Evolutionary conservation across 2,797 vertebrate genomes (phyloP).

Genomic region (Oreochromis grahami): DNA sequence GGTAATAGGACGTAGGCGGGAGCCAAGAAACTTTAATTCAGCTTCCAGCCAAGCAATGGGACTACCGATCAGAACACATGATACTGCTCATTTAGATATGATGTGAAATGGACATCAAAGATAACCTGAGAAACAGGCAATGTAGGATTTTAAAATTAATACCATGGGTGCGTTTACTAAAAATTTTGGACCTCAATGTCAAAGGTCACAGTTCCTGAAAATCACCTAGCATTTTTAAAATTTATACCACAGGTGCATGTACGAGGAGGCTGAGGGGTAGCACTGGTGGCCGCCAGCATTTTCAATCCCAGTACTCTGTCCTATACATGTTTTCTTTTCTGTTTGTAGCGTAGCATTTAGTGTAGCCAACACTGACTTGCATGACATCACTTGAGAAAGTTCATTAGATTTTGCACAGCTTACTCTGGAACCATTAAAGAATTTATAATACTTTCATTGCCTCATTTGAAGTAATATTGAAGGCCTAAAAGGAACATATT

Average conservation of each 20-base stretch:
- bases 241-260: not conserved
- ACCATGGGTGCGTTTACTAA: not conserved
- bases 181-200: not conserved
- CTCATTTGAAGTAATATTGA: not conserved
- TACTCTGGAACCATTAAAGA: not conserved
- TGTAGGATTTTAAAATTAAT: not conserved
- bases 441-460: not conserved
- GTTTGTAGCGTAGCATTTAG: not conserved
- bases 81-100: not conserved
- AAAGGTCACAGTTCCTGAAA: not conserved
- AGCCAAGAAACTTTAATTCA: not conserved
- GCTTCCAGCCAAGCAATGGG: not conserved
- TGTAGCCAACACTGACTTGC: not conserved
- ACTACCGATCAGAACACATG: not conserved
- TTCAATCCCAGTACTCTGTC: not conserved
- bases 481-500: fast-evolving
- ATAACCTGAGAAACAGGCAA: not conserved
- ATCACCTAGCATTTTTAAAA: not conserved
- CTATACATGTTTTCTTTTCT: not conserved
- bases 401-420: not conserved
- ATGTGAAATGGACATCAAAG: not conserved
- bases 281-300: not conserved
- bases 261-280: not conserved
- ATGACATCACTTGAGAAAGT: not conserved
- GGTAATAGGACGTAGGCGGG: not conserved